Percentiles rank a stretch among this genome's conserved stretches.
These are phyloP conservation scores for Caracal caracal DNA, from an alignment of 2,113 vertebrate genomes.

Conservation along the genomic window DNA sequence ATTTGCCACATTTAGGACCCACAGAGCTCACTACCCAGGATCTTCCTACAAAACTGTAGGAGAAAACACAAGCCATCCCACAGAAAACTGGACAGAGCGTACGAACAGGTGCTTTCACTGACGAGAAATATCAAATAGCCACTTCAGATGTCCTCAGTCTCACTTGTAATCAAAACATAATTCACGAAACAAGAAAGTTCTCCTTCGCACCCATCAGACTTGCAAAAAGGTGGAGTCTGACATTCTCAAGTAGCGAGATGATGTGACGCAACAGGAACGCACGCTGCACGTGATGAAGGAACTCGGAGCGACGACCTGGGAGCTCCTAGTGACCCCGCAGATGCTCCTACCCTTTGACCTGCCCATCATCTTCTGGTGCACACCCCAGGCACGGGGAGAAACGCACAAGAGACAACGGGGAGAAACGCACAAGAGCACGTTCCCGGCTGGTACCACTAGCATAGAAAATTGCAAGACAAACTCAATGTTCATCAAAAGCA, in stretches of 20 bases:
- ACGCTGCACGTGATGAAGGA: fast-evolving
- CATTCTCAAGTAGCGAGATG: not conserved
- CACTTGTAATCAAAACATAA: not conserved
- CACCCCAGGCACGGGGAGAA: not conserved
- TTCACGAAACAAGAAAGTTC: not conserved
- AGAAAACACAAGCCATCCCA: not conserved
- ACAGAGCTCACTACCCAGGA: not conserved
- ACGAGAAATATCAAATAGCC: not conserved
- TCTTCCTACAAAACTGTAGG: not conserved
- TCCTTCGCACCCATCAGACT: not conserved
- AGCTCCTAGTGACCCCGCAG: not conserved
- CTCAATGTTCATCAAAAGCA: not conserved
- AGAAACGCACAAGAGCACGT: not conserved
- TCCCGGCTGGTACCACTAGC: fast-evolving
- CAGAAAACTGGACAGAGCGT: not conserved
- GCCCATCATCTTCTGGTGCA: fast-evolving
- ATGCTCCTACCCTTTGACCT: fast-evolving
- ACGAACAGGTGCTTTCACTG: not conserved
- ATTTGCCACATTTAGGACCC: not conserved
- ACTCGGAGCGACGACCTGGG: not conserved
- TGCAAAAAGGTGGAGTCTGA: not conserved
- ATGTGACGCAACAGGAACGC: not conserved
- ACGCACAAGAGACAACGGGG: not conserved
- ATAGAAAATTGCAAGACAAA: not conserved
- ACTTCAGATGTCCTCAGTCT: not conserved